These are phyloP conservation scores for Labroides dimidiatus DNA, from an alignment of 2,797 vertebrate genomes.

Conservation along the genomic window DNA sequence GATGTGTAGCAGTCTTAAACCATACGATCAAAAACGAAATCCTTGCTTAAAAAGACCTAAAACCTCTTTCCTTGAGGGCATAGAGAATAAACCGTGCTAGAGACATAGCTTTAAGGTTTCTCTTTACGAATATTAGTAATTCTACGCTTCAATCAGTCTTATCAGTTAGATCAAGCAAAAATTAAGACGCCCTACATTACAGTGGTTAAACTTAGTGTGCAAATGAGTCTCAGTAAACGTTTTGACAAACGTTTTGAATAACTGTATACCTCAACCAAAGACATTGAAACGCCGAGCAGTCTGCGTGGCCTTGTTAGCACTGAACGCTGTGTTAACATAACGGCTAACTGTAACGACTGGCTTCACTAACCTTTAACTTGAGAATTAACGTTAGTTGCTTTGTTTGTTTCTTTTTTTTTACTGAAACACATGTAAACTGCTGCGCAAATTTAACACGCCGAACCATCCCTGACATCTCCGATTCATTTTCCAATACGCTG, in stretches of 20 bases:
- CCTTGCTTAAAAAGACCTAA: background rate
- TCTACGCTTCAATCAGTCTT: no score
- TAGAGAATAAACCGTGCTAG: no score
- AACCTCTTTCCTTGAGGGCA: no score
- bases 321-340: slow-evolving; percentile 55
- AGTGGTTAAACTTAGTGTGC: no score
- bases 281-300: slow-evolving; percentile 29
- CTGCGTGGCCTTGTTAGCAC: slow-evolving; percentile 71
- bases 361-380: slow-evolving; percentile 11
- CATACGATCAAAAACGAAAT: background rate
- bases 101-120: no score
- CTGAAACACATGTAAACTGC: background rate
- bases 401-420: no score
- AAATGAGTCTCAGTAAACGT: no score
- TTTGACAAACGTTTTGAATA: background rate
- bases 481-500: slow-evolving; percentile 32
- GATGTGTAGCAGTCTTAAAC: slow-evolving; percentile 36
- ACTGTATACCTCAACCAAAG: background rate
- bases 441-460: background rate
- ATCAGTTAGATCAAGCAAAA: no score
- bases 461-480: background rate
- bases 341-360: slow-evolving; percentile 19
- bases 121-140: no score
- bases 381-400: background rate
- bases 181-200: background rate